Percentiles rank a stretch among this genome's conserved stretches.
Evolutionary conservation across 2,113 vertebrate species (phyloP).

Genomic region (Phoxinus phoxinus): DNA sequence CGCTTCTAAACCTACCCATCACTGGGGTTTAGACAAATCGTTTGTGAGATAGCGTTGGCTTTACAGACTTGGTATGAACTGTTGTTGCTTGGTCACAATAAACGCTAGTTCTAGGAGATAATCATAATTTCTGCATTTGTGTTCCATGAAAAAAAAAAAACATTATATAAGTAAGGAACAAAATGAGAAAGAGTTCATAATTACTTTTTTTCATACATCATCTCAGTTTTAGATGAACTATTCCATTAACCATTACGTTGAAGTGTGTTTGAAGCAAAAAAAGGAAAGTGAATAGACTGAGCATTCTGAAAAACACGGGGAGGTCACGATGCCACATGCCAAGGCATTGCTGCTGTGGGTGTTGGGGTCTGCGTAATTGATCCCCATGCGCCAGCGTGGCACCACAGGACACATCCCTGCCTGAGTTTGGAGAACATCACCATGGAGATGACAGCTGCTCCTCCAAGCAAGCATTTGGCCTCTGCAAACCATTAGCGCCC

Average conservation of each 20-base stretch:
- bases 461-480: slow-evolving; percentile 64
- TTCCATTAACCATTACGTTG: not conserved
- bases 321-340: slow-evolving; percentile 57
- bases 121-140: not conserved
- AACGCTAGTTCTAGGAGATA: too few species aligned
- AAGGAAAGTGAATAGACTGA: slow-evolving; percentile 13
- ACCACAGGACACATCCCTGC: slow-evolving; percentile 61
- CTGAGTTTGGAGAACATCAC: slow-evolving; percentile 69
- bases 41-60: too few species aligned
- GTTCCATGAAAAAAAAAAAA: not conserved
- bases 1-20: too few species aligned
- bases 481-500: slow-evolving; percentile 65
- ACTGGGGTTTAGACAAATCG: too few species aligned
- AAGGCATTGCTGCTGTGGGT: slow-evolving; percentile 62
- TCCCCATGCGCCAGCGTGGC: slow-evolving; percentile 74
- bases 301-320: slow-evolving; percentile 20
- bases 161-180: not conserved
- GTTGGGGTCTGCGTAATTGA: slow-evolving; percentile 74
- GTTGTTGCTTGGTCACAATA: not conserved
- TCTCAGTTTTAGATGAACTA: not conserved
- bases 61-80: not conserved
- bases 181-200: not conserved
- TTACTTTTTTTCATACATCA: not conserved
- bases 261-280: slow-evolving; percentile 42
- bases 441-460: slow-evolving; percentile 72